Base-by-base conservation (phyloP, 2,797 vertebrate species). In the Coreius guichenoti region DNA sequence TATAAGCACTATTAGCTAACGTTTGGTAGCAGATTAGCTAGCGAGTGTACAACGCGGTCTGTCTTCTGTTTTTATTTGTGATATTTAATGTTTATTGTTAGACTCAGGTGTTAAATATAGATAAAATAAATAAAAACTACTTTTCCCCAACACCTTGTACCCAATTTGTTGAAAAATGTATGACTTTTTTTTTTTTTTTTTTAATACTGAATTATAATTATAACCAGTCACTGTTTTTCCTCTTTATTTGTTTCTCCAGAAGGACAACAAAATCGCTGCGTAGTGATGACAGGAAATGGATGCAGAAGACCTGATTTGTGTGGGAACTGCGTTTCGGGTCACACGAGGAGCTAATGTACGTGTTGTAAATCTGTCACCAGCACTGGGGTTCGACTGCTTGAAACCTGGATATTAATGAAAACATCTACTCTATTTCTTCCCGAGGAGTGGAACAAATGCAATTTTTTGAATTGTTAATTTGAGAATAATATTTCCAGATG, bases 201-300 rank as follows among this genome's bases (percentile, higher is more conserved):
- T n/a, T n/a, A 21, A 39, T 39, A 23, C 21, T 9, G 8, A 56
- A 13, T 26, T 26, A 2, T 61, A 26, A 63, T n/a, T n/a, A 63
- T 29, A 16, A 31, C 58, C 5, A 63, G 26, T 29, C 5, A 29
- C 3, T 63, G 26, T 63, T 17, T 29, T 31, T 89, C 4, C 87
- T 85, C 5, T 61, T 39, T 9, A 4, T 45, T 67, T 26, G 88
- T 88, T 79, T 88, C 89, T 95, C 78, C 94, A 99, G 98, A 99
- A 99, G 97, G 98, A 99, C 90, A 98, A 98, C 96, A 99, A 98
- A 94, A 97, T 98, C 93, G 95, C 97, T 90, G 97, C 97, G 14
- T 98, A 98, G 96, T 94, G 90, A 61, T 47, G 51, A 19, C 26
- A 90, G 87, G 90, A 89, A 91, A 92, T 92, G 93, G 90, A 89